These are phyloP conservation scores for Cerceris rybyensis DNA, from an alignment of 2,888 invertebrate species.

Conservation along the genomic window DNA sequence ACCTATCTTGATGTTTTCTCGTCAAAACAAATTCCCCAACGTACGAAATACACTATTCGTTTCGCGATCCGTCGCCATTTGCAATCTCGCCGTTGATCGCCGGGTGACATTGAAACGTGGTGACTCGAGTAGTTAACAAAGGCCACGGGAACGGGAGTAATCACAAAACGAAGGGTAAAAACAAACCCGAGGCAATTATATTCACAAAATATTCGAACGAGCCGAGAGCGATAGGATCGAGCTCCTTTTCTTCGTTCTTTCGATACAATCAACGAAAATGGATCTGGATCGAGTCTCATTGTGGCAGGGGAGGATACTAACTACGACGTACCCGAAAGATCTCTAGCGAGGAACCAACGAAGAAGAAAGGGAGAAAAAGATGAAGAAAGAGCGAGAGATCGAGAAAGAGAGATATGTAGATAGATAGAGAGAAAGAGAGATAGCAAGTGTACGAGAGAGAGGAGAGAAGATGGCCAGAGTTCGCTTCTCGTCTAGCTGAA, in stretches of 20 bases:
- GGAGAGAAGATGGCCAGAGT: conserved; percentile 65
- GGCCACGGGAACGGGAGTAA: no score
- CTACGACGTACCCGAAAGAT: conserved; percentile 45
- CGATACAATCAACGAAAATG: conserved; percentile 62
- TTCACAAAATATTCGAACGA: conserved; percentile 50
- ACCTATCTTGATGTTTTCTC: no score
- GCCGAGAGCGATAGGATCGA: conserved; percentile 41
- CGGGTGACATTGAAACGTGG: no score
- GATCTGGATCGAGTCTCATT: conserved; percentile 66
- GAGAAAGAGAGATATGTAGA: conserved; percentile 10
- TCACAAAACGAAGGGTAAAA: conserved; percentile 19
- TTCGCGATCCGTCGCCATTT: no score
- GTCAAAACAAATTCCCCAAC: no score
- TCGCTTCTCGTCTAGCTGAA: conserved; percentile 74
- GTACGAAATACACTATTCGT: no score
- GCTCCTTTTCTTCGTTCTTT: conserved; percentile 43
- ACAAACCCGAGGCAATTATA: conserved; percentile 54
- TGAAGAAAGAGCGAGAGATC: conserved; percentile 26
- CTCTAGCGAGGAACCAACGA: conserved; percentile 12
- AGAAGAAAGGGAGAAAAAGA: conserved; percentile 17
- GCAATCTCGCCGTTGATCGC: no score
- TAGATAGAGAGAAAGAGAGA: conserved; percentile 18
- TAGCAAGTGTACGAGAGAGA: conserved; percentile 23
- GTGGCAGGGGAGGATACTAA: conserved; percentile 53
- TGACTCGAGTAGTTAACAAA: no score